A percentile compares a stretch with the other conserved stretches of the same genome.
Conservation (phyloP, 2,888 invertebrate genomes). For the Mayetiola destructor region DNA sequence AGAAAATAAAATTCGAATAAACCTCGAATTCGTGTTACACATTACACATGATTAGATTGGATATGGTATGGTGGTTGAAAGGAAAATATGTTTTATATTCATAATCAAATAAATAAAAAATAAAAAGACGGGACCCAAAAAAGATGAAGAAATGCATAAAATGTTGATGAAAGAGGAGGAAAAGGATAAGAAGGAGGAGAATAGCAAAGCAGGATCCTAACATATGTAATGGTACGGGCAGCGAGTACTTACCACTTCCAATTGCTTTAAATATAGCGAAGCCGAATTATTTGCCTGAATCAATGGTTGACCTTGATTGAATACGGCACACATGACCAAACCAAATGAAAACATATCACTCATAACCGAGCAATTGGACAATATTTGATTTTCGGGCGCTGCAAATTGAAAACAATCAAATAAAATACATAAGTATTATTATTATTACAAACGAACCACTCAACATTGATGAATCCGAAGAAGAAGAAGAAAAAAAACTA, state of each 20-base stretch:
- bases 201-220: too few relatives aligned
- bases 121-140: too few relatives aligned
- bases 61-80: too few relatives aligned
- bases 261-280: slow-evolving; percentile 75
- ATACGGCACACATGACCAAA: slow-evolving; percentile 83
- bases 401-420: slow-evolving; percentile 23
- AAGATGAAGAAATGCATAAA: too few relatives aligned
- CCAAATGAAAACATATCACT: slow-evolving; percentile 97
- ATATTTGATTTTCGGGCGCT: slow-evolving; percentile 88
- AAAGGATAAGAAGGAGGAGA: too few relatives aligned
- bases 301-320: slow-evolving; percentile 77
- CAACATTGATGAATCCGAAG: not conserved
- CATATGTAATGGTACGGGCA: not conserved
- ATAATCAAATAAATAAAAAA: too few relatives aligned
- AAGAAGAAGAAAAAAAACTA: not conserved
- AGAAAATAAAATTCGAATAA: too few relatives aligned
- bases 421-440: not conserved
- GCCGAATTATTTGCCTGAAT: slow-evolving; percentile 84
- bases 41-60: too few relatives aligned
- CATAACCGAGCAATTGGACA: slow-evolving; percentile 65
- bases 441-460: not conserved
- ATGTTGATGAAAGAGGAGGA: too few relatives aligned
- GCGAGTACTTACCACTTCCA: slow-evolving; percentile 62
- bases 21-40: too few relatives aligned
- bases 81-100: too few relatives aligned